Percentiles rank a stretch among this genome's conserved stretches.
Conservation (phyloP, 2,113 vertebrate species). For the Mola mola region DNA sequence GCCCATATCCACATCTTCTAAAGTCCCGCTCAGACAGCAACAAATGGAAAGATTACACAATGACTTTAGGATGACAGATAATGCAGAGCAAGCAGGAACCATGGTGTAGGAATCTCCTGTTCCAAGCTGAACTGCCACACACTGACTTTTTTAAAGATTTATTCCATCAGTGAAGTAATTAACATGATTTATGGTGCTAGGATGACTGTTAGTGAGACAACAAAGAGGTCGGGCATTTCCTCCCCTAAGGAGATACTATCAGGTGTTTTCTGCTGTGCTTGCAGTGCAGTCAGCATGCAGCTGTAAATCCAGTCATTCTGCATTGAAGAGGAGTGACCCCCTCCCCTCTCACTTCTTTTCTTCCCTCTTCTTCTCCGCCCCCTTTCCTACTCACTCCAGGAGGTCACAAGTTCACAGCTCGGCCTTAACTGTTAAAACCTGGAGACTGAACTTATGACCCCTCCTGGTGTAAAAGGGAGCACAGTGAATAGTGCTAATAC, state of each 20-base stretch:
- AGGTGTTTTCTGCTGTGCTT: constrained; percentile 86
- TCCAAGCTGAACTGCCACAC: constrained; percentile 61
- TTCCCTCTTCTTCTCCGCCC: constrained; percentile 27
- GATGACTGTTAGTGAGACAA: constrained; percentile 82
- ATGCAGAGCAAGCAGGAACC: constrained; percentile 74
- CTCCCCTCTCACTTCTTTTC: constrained; percentile 33
- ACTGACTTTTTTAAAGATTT: constrained; percentile 80
- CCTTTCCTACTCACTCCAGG: constrained; percentile 58
- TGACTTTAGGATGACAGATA: constrained; percentile 81
- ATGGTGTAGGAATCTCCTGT: constrained; percentile 73
- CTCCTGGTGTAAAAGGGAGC: constrained; percentile 75
- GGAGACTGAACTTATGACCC: constrained; percentile 82
- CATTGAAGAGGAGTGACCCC: constrained; percentile 72
- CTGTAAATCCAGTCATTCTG: constrained; percentile 84
- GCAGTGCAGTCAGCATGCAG: constrained; percentile 83
- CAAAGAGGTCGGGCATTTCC: constrained; percentile 78
- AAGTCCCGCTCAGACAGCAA: constrained; percentile 69
- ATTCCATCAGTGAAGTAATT: constrained; percentile 86
- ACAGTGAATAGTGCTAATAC: constrained; percentile 73
- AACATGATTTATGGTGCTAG: constrained; percentile 84
- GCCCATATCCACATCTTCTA: constrained; percentile 65
- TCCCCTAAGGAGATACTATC: constrained; percentile 85
- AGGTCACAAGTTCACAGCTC: constrained; percentile 84
- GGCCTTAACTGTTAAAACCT: constrained; percentile 81
- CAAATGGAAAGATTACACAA: constrained; percentile 83